A percentile compares a stretch with the other conserved stretches of the same genome.
Conservation (phyloP, 2,113 vertebrate genomes). For the Sebastes schlegelii region DNA sequence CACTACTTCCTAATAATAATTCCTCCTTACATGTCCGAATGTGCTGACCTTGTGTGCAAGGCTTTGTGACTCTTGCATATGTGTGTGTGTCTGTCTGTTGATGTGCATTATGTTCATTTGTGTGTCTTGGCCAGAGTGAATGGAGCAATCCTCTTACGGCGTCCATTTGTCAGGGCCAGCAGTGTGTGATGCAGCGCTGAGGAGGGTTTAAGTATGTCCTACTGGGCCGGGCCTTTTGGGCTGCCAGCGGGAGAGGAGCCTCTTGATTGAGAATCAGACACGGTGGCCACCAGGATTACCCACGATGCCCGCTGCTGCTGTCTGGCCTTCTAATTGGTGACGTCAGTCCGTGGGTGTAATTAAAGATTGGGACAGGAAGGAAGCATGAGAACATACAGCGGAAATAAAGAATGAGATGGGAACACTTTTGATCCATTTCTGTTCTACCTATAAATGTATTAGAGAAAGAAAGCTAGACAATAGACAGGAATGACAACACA, state of each 20-base stretch:
- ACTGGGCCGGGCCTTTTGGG: constrained; percentile 6
- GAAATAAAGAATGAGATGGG: constrained; percentile 6
- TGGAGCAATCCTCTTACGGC: constrained; percentile 57
- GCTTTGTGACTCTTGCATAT: too few relatives aligned
- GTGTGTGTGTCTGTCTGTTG: constrained; percentile 2
- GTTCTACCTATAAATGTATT: neutral
- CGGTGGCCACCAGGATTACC: constrained; percentile 58
- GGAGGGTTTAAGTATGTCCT: constrained; percentile 51
- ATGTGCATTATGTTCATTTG: constrained; percentile 3
- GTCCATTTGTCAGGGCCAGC: constrained; percentile 20
- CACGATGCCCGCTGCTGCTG: constrained; percentile 24
- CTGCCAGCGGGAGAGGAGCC: constrained; percentile 39
- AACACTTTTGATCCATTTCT: constrained; percentile 7
- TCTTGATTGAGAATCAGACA: constrained; percentile 37
- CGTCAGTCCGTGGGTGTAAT: constrained; percentile 29
- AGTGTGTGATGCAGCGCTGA: constrained; percentile 9
- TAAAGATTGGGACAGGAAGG: constrained; percentile 12
- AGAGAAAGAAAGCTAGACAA: neutral
- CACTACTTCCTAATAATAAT: neutral
- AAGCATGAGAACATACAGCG: neutral
- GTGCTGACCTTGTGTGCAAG: neutral
- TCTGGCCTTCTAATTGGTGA: constrained; percentile 52
- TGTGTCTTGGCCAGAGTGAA: constrained; percentile 15
- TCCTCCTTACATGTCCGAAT: neutral
- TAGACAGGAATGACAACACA: neutral